Evolutionary conservation across 2,113 vertebrate species (phyloP), one percentile per base, ranked within the genome.

Genomic region (Lycaon pictus): DNA sequence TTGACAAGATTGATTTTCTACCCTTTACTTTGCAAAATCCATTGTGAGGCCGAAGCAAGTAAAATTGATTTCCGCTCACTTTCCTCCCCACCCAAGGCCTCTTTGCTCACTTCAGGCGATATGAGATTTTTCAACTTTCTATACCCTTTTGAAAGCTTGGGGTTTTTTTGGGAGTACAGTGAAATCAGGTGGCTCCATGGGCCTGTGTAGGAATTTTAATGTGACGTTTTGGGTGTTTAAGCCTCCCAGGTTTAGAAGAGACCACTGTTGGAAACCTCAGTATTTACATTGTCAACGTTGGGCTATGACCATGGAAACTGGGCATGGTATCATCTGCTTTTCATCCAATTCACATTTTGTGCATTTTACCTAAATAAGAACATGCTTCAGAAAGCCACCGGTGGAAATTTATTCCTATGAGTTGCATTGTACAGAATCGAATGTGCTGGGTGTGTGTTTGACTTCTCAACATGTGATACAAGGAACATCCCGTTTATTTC

Each of bases 1-100:
- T 97, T 98, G 96, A 95, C 96, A 96, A 84, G 97, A 97, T 98
- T 96, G 97, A 96, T 98, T 97, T 97, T 95, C 74, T 95, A 25
- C 88, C 93, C 96, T 97, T 97, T 95, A 77, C 79, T 96, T 97
- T 92, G 93, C 83, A 95, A 95, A 97, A 96, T 97, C 96, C 83
- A 76, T 84, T 88, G 95, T 96, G 95, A 97, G 87, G 91, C 93
- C 6, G 19, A 97, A 94, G 96, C 96, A 80, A 97, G 81, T 95
- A 63, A 91, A 97, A 96, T 97, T 97, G 98, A 98, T 98, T 98
- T 95, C 37, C 16, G 19, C 92, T 97, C 96, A 83, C 81, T 89
- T 43, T 92, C 67, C 37, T 95, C 37, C 67, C 88, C 22, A 77
- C 77, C 67, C 29, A 72, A 27, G 74, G 60, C 69, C 80, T 98